Evolutionary conservation across 2,888 invertebrate genomes (phyloP).

Genomic region (Drosophila pegasa): DNA sequence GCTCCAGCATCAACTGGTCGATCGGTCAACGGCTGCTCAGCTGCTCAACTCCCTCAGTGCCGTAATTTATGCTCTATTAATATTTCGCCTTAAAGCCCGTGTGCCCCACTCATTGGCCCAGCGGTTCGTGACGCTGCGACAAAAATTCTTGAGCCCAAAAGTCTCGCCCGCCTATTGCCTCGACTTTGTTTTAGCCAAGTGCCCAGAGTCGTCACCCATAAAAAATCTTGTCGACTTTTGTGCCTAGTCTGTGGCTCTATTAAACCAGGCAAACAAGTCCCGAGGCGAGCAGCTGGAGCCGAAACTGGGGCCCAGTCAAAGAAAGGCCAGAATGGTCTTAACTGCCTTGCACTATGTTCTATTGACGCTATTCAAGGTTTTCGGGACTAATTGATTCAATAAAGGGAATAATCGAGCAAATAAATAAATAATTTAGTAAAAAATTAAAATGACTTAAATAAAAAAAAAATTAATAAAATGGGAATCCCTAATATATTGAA

Average conservation of each 20-base stretch:
- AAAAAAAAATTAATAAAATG: too few species aligned
- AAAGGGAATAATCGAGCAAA: not conserved
- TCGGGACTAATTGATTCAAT: not conserved
- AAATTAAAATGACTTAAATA: not conserved
- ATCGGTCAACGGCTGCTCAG: slow-evolving; percentile 18
- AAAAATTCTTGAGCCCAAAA: slow-evolving; percentile 25
- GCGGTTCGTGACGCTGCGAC: slow-evolving; percentile 34
- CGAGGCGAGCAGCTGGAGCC: not conserved
- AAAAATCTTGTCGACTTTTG: slow-evolving; percentile 25
- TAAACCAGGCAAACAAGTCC: slow-evolving; percentile 20
- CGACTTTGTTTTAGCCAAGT: slow-evolving; percentile 47
- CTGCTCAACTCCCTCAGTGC: slow-evolving; percentile 28
- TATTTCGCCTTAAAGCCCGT: slow-evolving; percentile 64
- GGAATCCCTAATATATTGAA: not conserved
- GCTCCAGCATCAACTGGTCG: slow-evolving; percentile 18
- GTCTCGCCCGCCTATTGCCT: slow-evolving; percentile 10
- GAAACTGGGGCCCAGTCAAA: not conserved
- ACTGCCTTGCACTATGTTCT: not conserved
- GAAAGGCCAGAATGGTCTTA: too few species aligned
- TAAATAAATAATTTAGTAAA: too few species aligned
- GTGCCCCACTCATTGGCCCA: slow-evolving; percentile 15
- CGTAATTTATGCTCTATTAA: slow-evolving; percentile 82
- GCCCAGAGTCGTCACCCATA: slow-evolving; percentile 29
- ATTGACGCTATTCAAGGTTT: not conserved
- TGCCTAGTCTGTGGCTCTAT: slow-evolving; percentile 21